These are phyloP conservation scores for Apus apus DNA, from an alignment of 2,113 vertebrate species.

Conservation along the genomic window DNA sequence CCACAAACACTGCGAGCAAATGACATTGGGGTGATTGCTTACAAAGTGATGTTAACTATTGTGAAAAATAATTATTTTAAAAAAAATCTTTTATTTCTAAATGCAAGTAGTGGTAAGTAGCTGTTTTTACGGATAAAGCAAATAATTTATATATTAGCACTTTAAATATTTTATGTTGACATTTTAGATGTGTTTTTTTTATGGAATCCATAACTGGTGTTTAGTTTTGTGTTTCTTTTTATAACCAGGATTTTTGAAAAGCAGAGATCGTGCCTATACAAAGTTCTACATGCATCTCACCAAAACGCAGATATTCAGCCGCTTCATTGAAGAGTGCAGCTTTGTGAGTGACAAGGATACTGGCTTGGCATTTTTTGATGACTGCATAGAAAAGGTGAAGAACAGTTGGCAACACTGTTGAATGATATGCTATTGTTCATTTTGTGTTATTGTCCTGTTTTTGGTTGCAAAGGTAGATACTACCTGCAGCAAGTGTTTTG, in stretches of 20 bases:
- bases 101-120: neutral
- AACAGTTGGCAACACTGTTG: neutral
- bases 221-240: slow-evolving; percentile 42
- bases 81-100: neutral
- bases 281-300: slow-evolving; percentile 95
- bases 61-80: neutral
- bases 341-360: slow-evolving; percentile 99
- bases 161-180: neutral
- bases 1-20: neutral
- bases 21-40: neutral
- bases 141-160: neutral
- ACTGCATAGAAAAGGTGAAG: slow-evolving; percentile 97
- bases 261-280: slow-evolving; percentile 92
- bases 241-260: slow-evolving; percentile 91
- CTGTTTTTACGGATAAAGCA: neutral
- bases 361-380: slow-evolving; percentile 96
- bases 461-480: neutral
- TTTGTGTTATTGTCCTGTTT: neutral
- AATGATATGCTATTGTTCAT: neutral
- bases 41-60: neutral
- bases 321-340: slow-evolving; percentile 98
- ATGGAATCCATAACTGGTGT: neutral
- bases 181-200: neutral
- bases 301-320: slow-evolving; percentile 98
- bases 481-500: neutral